Evolutionary conservation across 1,140 invertebrate genomes (phyloP).

Genomic region (Apolygus lucorum): DNA sequence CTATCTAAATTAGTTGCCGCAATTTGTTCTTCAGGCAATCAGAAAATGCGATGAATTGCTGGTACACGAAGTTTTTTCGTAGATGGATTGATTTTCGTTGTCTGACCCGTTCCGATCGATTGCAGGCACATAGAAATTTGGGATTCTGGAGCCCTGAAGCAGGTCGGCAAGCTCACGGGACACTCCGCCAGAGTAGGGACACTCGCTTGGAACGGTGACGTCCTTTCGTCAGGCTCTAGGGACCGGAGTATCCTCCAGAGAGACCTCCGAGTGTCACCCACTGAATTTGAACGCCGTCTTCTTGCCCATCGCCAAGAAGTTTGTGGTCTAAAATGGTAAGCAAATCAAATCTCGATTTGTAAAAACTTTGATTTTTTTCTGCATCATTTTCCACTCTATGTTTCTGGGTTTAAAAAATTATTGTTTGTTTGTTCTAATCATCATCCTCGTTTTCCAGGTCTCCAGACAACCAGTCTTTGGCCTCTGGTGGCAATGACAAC

Average conservation of each 20-base stretch:
- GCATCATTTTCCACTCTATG: too few relatives aligned
- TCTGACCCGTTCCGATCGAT: slow-evolving; percentile 52
- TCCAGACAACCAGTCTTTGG: slow-evolving; percentile 93
- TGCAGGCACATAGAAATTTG: slow-evolving; percentile 79
- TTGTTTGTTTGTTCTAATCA: too few relatives aligned
- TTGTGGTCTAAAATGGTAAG: slow-evolving; percentile 98
- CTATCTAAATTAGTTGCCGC: too few relatives aligned
- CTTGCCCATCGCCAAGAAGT: slow-evolving; percentile 90
- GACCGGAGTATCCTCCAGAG: slow-evolving; percentile 90
- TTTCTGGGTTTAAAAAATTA: too few relatives aligned
- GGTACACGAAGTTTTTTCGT: too few relatives aligned
- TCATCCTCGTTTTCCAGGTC: slow-evolving; percentile 43
- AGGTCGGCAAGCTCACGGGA: slow-evolving; percentile 79
- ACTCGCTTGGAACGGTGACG: slow-evolving; percentile 95
- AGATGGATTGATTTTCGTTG: too few relatives aligned
- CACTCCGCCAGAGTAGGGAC: slow-evolving; percentile 92
- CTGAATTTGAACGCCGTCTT: slow-evolving; percentile 63
- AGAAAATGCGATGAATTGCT: too few relatives aligned
- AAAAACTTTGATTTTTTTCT: too few relatives aligned
- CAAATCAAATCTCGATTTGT: too few relatives aligned
- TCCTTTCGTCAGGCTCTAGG: slow-evolving; percentile 89
- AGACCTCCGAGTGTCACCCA: slow-evolving; percentile 79
- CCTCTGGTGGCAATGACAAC: slow-evolving; percentile 98
- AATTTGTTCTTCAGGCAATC: too few relatives aligned
- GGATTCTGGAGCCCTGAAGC: slow-evolving; percentile 91